Evolutionary conservation across 2,797 vertebrate species (phyloP).

Genomic region (Periparus ater): DNA sequence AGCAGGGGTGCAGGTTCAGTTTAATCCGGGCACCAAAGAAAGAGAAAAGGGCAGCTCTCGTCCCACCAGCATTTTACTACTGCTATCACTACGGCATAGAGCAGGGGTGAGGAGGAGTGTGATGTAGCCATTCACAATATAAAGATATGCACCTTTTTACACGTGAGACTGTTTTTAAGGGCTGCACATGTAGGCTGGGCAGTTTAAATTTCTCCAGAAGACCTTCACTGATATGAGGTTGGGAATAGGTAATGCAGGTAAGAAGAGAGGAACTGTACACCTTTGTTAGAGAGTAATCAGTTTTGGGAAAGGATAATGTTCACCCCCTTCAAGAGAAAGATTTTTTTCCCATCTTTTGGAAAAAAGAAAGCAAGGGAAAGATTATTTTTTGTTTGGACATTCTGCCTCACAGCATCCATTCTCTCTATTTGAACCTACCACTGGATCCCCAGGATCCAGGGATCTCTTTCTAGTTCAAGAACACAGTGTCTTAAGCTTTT

Average conservation of each 20-base stretch:
- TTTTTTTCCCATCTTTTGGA: neutral
- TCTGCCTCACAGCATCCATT: neutral
- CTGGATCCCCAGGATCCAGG: neutral
- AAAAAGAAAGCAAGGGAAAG: neutral
- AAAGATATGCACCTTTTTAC: neutral
- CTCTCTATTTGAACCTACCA: neutral
- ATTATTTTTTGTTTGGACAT: neutral
- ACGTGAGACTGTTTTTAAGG: neutral
- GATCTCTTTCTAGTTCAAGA: neutral
- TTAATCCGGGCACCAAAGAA: neutral
- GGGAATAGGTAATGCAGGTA: neutral
- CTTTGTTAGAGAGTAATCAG: neutral
- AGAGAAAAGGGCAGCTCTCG: fast-evolving
- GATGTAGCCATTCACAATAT: neutral
- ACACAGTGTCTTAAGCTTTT: neutral
- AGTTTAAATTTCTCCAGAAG: neutral
- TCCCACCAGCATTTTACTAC: neutral
- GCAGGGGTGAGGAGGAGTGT: neutral
- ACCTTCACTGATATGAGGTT: neutral
- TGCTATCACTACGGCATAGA: neutral
- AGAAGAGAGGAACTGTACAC: neutral
- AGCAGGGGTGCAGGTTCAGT: neutral
- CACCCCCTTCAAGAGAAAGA: neutral
- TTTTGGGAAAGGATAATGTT: neutral
- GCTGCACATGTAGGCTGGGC: neutral